phyloP scores from a whole-genome alignment of 2,797 vertebrate species.

The Scleropages formosus region DNA sequence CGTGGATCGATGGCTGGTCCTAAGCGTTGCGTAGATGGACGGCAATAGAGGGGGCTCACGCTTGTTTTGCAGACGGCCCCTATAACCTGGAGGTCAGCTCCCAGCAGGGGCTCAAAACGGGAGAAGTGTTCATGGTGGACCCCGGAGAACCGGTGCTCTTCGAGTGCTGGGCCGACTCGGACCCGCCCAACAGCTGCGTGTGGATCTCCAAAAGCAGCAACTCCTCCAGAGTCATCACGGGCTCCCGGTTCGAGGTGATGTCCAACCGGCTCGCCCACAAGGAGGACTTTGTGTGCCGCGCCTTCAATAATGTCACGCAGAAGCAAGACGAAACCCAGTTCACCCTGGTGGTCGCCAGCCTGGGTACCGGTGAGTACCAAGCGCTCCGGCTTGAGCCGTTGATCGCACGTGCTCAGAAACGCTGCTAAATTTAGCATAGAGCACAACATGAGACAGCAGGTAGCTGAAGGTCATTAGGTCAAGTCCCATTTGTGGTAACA shows the following conservation, averaged over 20 bases:
- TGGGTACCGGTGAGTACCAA: constrained; percentile 71
- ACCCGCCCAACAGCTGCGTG: constrained; percentile 87
- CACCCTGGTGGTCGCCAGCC: constrained; percentile 81
- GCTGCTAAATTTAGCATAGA: too few species aligned
- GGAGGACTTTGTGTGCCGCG: constrained; percentile 81
- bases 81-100: constrained; percentile 90
- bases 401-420: too few species aligned
- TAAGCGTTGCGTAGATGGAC: neutral
- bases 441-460: too few species aligned
- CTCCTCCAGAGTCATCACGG: constrained; percentile 74
- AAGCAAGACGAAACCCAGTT: constrained; percentile 83
- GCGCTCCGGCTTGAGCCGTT: too few species aligned
- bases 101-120: constrained; percentile 79
- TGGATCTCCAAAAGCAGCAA: constrained; percentile 85
- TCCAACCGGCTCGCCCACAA: constrained; percentile 75
- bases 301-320: constrained; percentile 89
- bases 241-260: constrained; percentile 78
- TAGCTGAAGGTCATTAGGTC: too few species aligned
- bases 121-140: constrained; percentile 87
- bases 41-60: neutral
- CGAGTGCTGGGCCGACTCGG: constrained; percentile 90
- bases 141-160: constrained; percentile 83
- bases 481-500: too few species aligned
- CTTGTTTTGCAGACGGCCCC: constrained; percentile 79
- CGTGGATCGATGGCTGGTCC: neutral